Evolutionary conservation across 2,113 vertebrate genomes (phyloP).

Genomic region (Lasiurus borealis): DNA sequence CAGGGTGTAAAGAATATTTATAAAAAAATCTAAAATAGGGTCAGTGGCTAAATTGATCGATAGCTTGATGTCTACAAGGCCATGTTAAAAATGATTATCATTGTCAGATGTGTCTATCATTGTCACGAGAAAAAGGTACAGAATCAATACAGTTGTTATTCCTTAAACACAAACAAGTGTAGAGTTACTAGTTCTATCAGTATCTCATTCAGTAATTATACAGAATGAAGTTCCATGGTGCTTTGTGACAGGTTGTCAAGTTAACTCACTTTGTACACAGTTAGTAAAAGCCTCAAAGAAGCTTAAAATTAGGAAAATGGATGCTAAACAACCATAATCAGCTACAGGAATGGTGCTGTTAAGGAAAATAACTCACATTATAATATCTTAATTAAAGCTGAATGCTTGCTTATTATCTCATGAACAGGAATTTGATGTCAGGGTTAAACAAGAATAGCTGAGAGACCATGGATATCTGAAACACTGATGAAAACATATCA

Average conservation of each 20-base stretch:
- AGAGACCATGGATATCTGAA: background rate
- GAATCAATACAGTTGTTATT: background rate
- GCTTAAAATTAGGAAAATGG: conserved; percentile 1
- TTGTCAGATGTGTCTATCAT: too few species aligned
- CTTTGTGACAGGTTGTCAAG: background rate
- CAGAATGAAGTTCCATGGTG: background rate
- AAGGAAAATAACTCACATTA: conserved; percentile 14
- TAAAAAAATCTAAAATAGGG: background rate
- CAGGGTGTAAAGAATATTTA: background rate
- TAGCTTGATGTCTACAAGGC: background rate
- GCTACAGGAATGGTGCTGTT: background rate
- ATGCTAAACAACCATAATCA: background rate
- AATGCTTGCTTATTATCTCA: conserved; percentile 2
- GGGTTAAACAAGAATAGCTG: background rate
- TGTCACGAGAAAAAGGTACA: background rate
- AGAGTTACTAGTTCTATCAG: background rate
- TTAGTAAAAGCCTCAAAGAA: background rate
- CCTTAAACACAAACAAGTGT: background rate
- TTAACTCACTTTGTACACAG: background rate
- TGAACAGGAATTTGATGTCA: background rate
- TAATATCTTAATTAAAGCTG: conserved; percentile 1
- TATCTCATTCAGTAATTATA: background rate
- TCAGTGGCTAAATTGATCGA: background rate
- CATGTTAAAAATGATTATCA: background rate
- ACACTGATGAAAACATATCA: background rate